phyloP scores from a whole-genome alignment of 2,888 invertebrate genomes.

The Chouioia cunea region DNA sequence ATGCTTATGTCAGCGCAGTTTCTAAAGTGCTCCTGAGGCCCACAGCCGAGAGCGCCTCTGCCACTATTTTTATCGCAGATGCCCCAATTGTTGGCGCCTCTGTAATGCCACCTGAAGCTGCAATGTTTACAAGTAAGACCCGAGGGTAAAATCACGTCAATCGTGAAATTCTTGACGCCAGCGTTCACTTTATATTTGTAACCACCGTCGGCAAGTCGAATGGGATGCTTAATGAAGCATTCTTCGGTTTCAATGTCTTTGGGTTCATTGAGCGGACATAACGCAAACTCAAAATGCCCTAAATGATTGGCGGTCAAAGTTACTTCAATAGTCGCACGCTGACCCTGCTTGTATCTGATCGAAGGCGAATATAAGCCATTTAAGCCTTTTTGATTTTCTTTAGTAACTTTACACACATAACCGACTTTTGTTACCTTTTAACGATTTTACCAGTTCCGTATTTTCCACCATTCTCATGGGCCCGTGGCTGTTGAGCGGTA shows the following conservation, averaged over 20 bases:
- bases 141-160: conserved; percentile 50
- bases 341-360: background rate
- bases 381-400: background rate
- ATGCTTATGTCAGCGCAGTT: conserved; percentile 70
- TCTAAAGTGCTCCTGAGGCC: conserved; percentile 70
- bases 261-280: conserved; percentile 68
- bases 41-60: conserved; percentile 66
- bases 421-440: conserved; percentile 56
- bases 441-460: conserved; percentile 71
- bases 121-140: conserved; percentile 70
- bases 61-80: conserved; percentile 64
- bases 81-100: conserved; percentile 71
- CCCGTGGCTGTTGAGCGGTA: conserved; percentile 65
- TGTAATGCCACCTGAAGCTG: conserved; percentile 72
- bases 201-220: conserved; percentile 72
- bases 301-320: conserved; percentile 67
- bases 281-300: conserved; percentile 69
- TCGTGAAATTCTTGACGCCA: background rate
- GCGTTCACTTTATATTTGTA: conserved; percentile 54
- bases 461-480: conserved; percentile 70
- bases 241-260: no score
- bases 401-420: background rate
- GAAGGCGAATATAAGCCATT: no score
- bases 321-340: conserved; percentile 57
- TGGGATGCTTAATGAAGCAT: no score